Conservation (phyloP, 2,797 vertebrate species). For the Hemibagrus guttatus region DNA sequence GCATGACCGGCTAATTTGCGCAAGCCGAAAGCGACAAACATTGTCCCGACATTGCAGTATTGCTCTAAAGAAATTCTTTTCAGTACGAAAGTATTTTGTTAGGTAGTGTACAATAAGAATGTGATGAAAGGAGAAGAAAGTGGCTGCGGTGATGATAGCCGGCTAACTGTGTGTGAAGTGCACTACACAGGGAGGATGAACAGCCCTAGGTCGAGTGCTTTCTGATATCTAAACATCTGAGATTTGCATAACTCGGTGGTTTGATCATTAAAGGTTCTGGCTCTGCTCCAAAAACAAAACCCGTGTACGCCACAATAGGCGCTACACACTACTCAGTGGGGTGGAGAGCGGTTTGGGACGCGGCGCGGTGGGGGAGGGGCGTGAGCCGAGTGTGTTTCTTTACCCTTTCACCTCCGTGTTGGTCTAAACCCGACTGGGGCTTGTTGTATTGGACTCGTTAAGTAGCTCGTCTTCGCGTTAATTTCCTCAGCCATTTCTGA, state of each 20-base stretch:
- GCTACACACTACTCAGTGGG: neutral
- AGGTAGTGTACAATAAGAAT: neutral
- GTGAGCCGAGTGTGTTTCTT: neutral
- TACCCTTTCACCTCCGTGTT: neutral
- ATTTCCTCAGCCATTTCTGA: neutral
- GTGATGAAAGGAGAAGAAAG: too few species aligned
- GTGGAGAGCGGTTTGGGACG: conserved; percentile 4
- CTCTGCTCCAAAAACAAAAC: neutral
- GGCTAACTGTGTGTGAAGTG: neutral
- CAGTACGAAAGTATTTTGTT: neutral
- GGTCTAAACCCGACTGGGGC: neutral
- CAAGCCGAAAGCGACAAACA: too few species aligned
- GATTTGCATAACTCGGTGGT: neutral
- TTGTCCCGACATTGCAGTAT: neutral
- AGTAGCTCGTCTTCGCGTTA: too few species aligned
- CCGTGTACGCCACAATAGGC: neutral
- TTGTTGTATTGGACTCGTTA: too few species aligned
- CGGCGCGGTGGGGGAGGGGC: conserved; percentile 9
- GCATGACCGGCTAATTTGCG: neutral
- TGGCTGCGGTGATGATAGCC: neutral
- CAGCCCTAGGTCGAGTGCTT: neutral
- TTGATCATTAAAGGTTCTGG: neutral
- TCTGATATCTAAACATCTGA: neutral
- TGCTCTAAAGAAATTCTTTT: neutral
- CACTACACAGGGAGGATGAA: neutral